Evolutionary conservation across 1,140 invertebrate species (phyloP), one percentile per base, ranked within the genome.

Genomic region (Agraylea sexmaculata): DNA sequence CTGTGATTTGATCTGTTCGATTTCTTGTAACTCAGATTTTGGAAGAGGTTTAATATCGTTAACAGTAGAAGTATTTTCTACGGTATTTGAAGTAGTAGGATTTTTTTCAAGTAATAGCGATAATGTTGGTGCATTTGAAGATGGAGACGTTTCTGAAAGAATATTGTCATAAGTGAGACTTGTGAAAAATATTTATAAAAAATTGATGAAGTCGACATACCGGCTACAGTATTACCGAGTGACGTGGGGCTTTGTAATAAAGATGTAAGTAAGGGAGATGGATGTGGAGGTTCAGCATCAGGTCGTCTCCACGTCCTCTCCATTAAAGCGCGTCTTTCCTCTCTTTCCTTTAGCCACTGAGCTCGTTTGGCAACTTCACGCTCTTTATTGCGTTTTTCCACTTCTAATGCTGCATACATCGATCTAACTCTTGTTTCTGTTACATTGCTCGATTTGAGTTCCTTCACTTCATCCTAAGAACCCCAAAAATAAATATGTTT

Each of bases 181-280:
- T 15, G 6, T 8, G 10, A 15, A 11, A 32, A 7, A 11, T 27
- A 27, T 27, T 27, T 7, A n/a, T 27, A 27, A 27, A 27, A 27
- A 16, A 68, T 64, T 2, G 64, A 66, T 2, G 66, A 55, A n/a
- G 59, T 57, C 20, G 43, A 40, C 2, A 25, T 7, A n/a, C n/a
- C 23, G 23, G 23, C n/a, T 7, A 60, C 0, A 55, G 58, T 0
- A 57, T 66, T 18, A 59, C 64, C 18, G 60, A 65, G 42, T 68
- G 67, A 1, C 63, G 71, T 0, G 78, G 80, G n/a, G 78, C 84
- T 54, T 86, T 83, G 47, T 1, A 90, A 61, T 10, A 89, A 62
- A 44, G 81, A 87, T 4, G 85, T 87, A 18, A 90, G 60, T n/a
- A 89, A 56, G 0, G 85, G 84, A 0, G 85, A 87, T 0, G 74